phyloP scores from a whole-genome alignment of 2,888 invertebrate species.

The Catocala nupta region DNA sequence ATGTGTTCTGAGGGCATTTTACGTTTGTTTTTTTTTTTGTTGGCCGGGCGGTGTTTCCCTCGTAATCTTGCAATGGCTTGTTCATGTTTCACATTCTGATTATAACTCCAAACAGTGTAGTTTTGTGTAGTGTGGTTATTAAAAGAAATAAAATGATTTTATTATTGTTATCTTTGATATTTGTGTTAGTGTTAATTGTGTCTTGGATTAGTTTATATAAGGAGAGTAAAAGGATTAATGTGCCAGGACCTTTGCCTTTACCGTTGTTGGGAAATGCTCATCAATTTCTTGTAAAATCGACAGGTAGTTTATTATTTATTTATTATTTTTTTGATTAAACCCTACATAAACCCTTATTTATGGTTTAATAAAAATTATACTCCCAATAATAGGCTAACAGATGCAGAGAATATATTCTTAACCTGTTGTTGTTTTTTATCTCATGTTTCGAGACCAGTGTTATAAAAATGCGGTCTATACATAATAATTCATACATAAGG shows the following conservation, averaged over 20 bases:
- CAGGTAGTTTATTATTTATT: constrained; percentile 57
- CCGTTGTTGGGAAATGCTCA: constrained; percentile 85
- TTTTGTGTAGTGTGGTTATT: constrained; percentile 10
- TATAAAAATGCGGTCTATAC: too few species aligned
- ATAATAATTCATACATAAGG: too few species aligned
- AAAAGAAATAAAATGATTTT: constrained; percentile 59
- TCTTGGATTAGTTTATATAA: constrained; percentile 65
- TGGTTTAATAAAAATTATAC: too few species aligned
- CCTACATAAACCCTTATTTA: too few species aligned
- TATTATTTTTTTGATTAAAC: background rate
- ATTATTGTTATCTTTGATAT: constrained; percentile 39
- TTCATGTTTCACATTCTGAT: constrained; percentile 3
- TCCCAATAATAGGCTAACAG: too few species aligned
- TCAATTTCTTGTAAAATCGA: constrained; percentile 75
- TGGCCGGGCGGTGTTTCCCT: too few species aligned
- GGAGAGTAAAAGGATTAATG: constrained; percentile 52
- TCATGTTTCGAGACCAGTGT: too few species aligned
- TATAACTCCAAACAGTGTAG: background rate
- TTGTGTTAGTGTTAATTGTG: constrained; percentile 44
- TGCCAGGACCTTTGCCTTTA: constrained; percentile 68
- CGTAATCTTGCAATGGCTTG: too few species aligned
- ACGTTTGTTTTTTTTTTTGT: too few species aligned
- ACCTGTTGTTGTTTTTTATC: too few species aligned
- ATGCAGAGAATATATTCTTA: too few species aligned
- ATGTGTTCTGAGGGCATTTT: too few species aligned